Percentiles rank a stretch among this genome's conserved stretches.
phyloP scores from a whole-genome alignment of 2,888 invertebrate genomes.

The Orgyia antiqua region DNA sequence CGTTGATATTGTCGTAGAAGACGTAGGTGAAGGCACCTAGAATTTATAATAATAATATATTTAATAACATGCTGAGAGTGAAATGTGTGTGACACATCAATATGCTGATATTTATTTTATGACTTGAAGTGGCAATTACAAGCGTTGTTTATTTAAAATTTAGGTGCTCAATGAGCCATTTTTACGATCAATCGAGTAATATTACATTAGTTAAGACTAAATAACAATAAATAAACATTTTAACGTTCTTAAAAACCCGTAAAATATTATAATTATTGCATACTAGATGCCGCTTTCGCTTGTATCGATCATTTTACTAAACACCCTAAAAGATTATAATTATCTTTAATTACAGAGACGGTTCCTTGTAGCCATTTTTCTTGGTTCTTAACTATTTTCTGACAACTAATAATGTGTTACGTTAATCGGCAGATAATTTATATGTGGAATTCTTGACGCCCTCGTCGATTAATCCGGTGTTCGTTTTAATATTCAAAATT shows the following conservation, averaged over 20 bases:
- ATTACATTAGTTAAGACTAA: conserved; percentile 45
- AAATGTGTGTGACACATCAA: conserved; percentile 40
- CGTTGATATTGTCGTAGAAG: conserved; percentile 8
- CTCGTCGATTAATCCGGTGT: conserved; percentile 50
- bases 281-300: conserved; percentile 37
- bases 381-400: conserved; percentile 41
- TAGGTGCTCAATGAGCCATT: conserved; percentile 34
- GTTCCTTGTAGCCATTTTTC: conserved; percentile 39
- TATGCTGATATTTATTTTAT: conserved; percentile 48
- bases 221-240: conserved; percentile 50
- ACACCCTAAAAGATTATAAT: conserved; percentile 40
- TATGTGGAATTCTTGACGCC: conserved; percentile 59
- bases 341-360: conserved; percentile 40
- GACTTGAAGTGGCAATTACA: conserved; percentile 43
- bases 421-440: conserved; percentile 66
- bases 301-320: conserved; percentile 47
- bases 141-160: conserved; percentile 45
- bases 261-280: conserved; percentile 45
- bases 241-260: conserved; percentile 45
- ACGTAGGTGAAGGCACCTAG: conserved; percentile 8
- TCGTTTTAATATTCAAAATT: conserved; percentile 41
- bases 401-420: conserved; percentile 56
- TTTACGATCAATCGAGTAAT: conserved; percentile 41
- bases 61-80: conserved; percentile 40
- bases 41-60: conserved; percentile 32